Conservation (phyloP, 2,797 vertebrate species). For the Hephaestus fuliginosus region DNA sequence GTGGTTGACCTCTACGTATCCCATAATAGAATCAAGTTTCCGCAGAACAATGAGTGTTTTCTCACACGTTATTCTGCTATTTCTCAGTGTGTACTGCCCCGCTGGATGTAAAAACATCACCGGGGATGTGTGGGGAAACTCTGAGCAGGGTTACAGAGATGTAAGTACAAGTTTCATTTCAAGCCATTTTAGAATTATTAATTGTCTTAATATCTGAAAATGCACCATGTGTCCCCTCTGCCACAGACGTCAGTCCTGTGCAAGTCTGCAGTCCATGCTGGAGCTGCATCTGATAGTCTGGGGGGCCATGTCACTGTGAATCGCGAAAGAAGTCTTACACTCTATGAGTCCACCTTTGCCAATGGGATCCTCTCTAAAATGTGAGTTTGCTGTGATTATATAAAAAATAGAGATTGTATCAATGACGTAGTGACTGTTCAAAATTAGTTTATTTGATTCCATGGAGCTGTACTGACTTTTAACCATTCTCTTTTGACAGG, state of each 20-base stretch:
- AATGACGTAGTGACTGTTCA: background rate
- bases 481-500: conserved; percentile 73
- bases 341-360: conserved; percentile 89
- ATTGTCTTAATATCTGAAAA: conserved; percentile 10
- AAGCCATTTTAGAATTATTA: background rate
- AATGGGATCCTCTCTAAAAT: conserved; percentile 90
- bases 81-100: conserved; percentile 89
- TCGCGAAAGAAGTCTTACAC: conserved; percentile 86
- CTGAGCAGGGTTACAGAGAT: conserved; percentile 89
- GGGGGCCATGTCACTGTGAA: conserved; percentile 86
- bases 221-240: background rate
- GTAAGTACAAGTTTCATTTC: conserved; percentile 78
- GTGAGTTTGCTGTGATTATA: conserved; percentile 70
- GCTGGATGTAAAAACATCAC: conserved; percentile 88
- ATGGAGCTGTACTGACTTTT: conserved; percentile 10
- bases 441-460: background rate
- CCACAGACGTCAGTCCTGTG: conserved; percentile 91
- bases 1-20: conserved; percentile 39
- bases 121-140: conserved; percentile 91
- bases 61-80: conserved; percentile 33
- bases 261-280: conserved; percentile 90
- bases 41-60: background rate
- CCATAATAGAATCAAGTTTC: background rate
- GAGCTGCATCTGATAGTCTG: conserved; percentile 83
- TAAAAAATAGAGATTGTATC: background rate